phyloP scores from a whole-genome alignment of 1,140 invertebrate species.

The Centruroides vittatus region DNA sequence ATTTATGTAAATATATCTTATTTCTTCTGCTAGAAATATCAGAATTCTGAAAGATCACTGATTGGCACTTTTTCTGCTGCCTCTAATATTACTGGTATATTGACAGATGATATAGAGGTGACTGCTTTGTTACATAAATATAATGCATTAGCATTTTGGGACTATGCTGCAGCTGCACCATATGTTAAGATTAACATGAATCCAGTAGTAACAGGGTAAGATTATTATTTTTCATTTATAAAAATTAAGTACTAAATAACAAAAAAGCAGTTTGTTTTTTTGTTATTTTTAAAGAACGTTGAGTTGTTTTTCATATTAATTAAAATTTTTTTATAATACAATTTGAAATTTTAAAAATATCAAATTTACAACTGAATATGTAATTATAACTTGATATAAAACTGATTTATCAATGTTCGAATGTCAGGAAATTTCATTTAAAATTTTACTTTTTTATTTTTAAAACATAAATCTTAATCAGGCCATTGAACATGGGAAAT shows the following conservation, averaged over 20 bases:
- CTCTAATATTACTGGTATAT: conserved; percentile 76
- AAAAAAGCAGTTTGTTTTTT: too few relatives aligned
- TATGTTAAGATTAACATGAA: conserved; percentile 75
- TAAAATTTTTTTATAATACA: not conserved
- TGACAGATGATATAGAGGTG: conserved; percentile 66
- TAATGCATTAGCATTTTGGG: conserved; percentile 72
- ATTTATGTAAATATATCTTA: not conserved
- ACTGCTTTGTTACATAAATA: conserved; percentile 67
- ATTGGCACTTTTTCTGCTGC: conserved; percentile 77
- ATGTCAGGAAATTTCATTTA: too few relatives aligned
- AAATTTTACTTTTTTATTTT: too few relatives aligned
- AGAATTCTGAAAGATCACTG: conserved; percentile 34
- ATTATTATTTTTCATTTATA: not conserved
- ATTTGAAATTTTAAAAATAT: too few relatives aligned
- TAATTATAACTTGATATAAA: too few relatives aligned
- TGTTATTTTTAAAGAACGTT: not conserved
- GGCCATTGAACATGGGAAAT: too few relatives aligned
- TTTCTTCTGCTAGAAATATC: conserved; percentile 5
- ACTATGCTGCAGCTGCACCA: conserved; percentile 73
- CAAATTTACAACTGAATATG: too few relatives aligned
- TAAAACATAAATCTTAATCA: too few relatives aligned
- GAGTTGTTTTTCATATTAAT: not conserved
- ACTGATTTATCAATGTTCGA: too few relatives aligned
- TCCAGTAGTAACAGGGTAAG: conserved; percentile 47
- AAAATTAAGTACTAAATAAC: too few relatives aligned